Conservation (phyloP, 2,797 vertebrate species). For the Artibeus lituratus region DNA sequence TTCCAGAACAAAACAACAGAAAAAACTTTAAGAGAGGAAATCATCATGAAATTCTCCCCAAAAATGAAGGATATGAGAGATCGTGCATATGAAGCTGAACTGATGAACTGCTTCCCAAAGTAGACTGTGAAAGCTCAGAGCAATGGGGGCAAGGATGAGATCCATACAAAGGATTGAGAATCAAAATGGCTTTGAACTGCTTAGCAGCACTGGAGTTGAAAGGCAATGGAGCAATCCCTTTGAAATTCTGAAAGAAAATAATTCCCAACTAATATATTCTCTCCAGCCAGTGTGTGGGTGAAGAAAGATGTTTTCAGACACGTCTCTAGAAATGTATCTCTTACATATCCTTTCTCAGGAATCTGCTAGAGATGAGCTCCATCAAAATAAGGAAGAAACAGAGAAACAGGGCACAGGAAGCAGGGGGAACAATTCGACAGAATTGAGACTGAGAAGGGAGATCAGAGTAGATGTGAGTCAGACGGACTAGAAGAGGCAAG, state of each 20-base stretch:
- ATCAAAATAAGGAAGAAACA: not conserved
- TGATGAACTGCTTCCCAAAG: not conserved
- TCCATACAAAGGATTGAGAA: not conserved
- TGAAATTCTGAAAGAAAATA: not conserved
- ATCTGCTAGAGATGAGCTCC: not conserved
- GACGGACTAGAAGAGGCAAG: not conserved
- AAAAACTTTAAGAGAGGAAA: not conserved
- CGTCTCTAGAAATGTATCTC: not conserved
- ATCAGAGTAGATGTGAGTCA: accelerated
- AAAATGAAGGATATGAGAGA: not conserved
- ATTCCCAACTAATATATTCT: not conserved
- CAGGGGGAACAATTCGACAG: not conserved
- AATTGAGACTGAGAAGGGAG: not conserved
- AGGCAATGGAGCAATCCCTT: not conserved
- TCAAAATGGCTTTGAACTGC: not conserved
- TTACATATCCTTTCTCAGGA: not conserved
- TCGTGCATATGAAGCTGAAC: accelerated
- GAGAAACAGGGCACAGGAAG: not conserved
- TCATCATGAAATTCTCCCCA: not conserved
- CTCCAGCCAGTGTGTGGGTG: not conserved
- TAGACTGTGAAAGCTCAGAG: not conserved
- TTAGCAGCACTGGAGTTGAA: not conserved
- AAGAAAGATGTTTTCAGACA: not conserved
- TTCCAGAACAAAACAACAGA: not conserved
- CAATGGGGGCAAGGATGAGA: no score